Conservation (phyloP, 2,113 vertebrate genomes). For the Tapirus terrestris region DNA sequence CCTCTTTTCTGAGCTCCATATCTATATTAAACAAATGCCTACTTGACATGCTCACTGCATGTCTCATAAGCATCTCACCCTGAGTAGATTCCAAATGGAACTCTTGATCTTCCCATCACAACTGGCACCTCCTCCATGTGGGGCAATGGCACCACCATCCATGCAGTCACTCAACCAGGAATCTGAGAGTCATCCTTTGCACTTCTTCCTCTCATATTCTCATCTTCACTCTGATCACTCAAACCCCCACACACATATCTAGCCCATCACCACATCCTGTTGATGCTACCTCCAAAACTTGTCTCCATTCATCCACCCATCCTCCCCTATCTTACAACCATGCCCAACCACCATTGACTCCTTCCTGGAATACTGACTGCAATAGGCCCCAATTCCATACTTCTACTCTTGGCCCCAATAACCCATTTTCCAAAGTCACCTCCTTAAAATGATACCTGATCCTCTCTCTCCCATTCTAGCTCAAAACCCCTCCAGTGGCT, state of each 20-base stretch:
- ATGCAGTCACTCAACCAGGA: neutral
- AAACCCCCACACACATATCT: neutral
- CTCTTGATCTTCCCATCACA: neutral
- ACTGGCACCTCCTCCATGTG: fast-evolving
- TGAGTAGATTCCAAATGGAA: neutral
- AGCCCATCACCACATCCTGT: neutral
- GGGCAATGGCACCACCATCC: neutral
- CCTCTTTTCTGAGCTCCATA: neutral
- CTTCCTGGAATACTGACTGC: neutral
- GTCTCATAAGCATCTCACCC: neutral
- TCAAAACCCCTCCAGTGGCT: neutral
- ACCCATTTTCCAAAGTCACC: neutral
- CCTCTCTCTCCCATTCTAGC: neutral
- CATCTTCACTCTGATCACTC: neutral
- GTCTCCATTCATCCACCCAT: neutral
- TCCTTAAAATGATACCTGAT: neutral
- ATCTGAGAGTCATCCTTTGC: neutral
- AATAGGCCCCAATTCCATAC: neutral
- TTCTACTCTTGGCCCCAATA: neutral
- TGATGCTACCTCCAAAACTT: neutral
- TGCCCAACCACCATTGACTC: neutral
- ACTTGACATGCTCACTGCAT: neutral
- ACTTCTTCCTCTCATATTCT: neutral
- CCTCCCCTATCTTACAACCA: neutral
- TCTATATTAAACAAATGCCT: neutral